Evolutionary conservation across 23 tunicate genomes (phyloP).

Genomic region (Styela clava): DNA sequence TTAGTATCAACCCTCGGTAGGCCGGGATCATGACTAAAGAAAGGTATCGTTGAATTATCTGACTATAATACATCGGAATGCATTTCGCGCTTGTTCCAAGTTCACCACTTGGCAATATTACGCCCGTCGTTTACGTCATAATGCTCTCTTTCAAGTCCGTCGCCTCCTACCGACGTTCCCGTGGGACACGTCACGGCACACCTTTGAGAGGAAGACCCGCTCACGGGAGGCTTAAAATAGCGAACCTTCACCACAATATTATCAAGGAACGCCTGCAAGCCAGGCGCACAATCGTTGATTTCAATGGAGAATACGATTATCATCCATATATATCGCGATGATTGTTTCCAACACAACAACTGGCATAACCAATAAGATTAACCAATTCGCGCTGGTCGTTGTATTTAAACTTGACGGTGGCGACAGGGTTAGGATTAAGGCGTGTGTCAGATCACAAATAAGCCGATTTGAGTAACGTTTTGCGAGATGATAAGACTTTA

Average conservation of each 20-base stretch:
- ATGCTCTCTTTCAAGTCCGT: slow-evolving; percentile 3
- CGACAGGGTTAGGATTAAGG: not conserved
- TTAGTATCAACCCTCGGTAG: no score
- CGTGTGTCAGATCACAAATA: not conserved
- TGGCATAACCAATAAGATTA: not conserved
- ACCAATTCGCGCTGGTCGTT: not conserved
- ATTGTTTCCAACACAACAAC: slow-evolving; percentile 24
- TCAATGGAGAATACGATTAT: slow-evolving; percentile 12
- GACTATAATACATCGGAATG: not conserved
- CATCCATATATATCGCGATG: not conserved
- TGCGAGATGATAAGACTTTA: not conserved
- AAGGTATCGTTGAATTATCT: no score
- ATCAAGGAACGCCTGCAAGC: slow-evolving; percentile 8
- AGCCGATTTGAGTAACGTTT: not conserved
- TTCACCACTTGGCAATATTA: not conserved
- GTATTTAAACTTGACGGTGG: not conserved
- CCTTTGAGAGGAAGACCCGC: slow-evolving; percentile 19
- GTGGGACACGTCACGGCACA: slow-evolving; percentile 19
- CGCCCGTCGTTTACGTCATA: slow-evolving; percentile 2
- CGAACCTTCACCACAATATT: slow-evolving; percentile 4
- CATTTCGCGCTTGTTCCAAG: not conserved
- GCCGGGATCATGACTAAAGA: no score
- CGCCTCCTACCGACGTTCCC: slow-evolving; percentile 16
- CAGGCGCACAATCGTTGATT: slow-evolving; percentile 14
- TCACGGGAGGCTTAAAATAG: slow-evolving; percentile 18